A percentile compares a stretch with the other conserved stretches of the same genome.
These are phyloP conservation scores for Torymus tubicola DNA, from an alignment of 2,888 invertebrate species.

Conservation along the genomic window DNA sequence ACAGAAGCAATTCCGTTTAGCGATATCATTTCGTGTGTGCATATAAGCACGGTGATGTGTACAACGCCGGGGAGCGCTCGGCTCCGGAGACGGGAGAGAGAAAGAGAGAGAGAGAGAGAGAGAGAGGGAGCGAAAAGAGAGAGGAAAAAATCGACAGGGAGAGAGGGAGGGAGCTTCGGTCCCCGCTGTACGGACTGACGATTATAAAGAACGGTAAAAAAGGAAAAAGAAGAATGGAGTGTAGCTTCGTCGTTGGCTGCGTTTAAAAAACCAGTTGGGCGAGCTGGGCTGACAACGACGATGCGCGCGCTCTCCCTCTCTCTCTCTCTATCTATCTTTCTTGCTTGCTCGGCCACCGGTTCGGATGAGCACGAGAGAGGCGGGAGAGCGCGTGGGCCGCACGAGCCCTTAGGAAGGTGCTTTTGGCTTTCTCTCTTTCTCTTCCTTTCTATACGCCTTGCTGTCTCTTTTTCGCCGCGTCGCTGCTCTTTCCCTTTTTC, in stretches of 20 bases:
- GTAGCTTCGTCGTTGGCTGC: conserved; percentile 72
- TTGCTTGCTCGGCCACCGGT: conserved; percentile 40
- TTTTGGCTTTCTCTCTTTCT: conserved; percentile 47
- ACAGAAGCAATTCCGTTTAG: conserved; percentile 56
- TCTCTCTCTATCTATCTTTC: conserved; percentile 22
- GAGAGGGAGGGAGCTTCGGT: conserved; percentile 65
- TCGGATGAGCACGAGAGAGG: conserved; percentile 59
- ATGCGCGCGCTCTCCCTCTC: conserved; percentile 48
- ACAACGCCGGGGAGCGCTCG: conserved; percentile 64
- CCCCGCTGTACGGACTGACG: conserved; percentile 72
- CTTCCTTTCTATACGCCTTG: conserved; percentile 13
- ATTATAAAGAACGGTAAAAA: conserved; percentile 76
- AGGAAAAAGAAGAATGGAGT: conserved; percentile 66
- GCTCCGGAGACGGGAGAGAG: conserved; percentile 59
- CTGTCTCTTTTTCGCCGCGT: neutral
- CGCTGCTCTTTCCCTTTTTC: neutral
- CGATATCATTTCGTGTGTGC: conserved; percentile 59
- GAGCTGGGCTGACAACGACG: conserved; percentile 70
- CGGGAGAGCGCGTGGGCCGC: conserved; percentile 74
- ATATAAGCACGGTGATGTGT: conserved; percentile 54
- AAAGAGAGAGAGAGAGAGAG: conserved; percentile 29
- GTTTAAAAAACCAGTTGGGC: conserved; percentile 76
- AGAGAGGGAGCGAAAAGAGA: conserved; percentile 29
- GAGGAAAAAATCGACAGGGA: conserved; percentile 27
- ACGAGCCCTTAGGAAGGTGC: conserved; percentile 65